These are phyloP conservation scores for Drosophila varians DNA, from an alignment of 1,140 invertebrate species.

Conservation along the genomic window DNA sequence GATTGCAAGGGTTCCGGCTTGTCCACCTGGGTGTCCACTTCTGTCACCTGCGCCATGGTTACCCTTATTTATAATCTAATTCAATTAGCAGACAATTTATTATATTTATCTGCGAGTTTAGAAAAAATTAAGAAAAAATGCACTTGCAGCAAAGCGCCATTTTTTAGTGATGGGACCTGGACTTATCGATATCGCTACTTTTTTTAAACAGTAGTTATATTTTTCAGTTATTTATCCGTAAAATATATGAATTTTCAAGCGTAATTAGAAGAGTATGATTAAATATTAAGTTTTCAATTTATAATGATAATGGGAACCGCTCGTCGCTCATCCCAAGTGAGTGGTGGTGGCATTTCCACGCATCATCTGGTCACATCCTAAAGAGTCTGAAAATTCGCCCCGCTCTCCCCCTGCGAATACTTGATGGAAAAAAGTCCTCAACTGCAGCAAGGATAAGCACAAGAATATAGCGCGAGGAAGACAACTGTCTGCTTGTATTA, in stretches of 20 bases:
- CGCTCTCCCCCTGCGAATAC: conserved; percentile 64
- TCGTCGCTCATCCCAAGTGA: neutral
- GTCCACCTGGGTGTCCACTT: conserved; percentile 16
- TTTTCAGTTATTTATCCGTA: no score
- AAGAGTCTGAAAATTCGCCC: conserved; percentile 28
- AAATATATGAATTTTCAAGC: no score
- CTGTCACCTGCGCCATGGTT: conserved; percentile 46
- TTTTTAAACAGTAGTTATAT: no score
- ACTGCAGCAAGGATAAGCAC: conserved; percentile 65
- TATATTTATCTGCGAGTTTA: neutral
- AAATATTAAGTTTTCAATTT: neutral
- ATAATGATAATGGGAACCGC: no score
- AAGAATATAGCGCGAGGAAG: conserved; percentile 57
- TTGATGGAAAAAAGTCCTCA: conserved; percentile 76
- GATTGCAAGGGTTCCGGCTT: neutral
- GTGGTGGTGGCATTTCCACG: neutral
- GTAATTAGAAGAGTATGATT: neutral
- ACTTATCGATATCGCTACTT: conserved; percentile 1
- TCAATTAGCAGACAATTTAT: neutral
- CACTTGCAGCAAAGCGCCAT: conserved; percentile 26
- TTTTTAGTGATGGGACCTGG: conserved; percentile 13
- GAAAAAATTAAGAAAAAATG: conserved; percentile 12
- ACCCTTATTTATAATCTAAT: neutral
- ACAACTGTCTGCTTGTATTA: conserved; percentile 42
- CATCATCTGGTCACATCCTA: conserved; percentile 6